Evolutionary conservation across 2,888 invertebrate genomes (phyloP).

Genomic region (Amblyjoppa fuscipennis): DNA sequence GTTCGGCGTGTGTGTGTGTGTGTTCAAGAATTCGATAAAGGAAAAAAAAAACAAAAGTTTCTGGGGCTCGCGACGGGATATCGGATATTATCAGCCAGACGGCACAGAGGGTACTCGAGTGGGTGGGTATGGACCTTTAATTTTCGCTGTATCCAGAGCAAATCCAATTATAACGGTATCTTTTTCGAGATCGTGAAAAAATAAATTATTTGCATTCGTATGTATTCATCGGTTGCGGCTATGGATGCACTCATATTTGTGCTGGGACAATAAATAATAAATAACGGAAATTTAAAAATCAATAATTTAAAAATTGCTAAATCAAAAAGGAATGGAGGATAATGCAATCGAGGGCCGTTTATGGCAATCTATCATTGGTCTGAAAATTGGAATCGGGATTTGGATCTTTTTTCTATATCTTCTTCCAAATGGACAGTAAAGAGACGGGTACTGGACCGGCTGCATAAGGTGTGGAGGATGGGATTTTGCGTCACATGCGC

Average conservation of each 20-base stretch:
- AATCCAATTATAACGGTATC: slow-evolving; percentile 1
- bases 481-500: too few relatives aligned
- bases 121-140: neutral
- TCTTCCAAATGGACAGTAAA: too few relatives aligned
- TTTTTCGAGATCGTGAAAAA: neutral
- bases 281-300: too few relatives aligned
- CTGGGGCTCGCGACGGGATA: slow-evolving; percentile 19
- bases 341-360: neutral
- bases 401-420: too few relatives aligned
- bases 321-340: neutral
- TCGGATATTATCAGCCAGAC: slow-evolving; percentile 35
- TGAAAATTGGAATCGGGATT: too few relatives aligned
- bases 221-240: neutral
- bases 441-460: too few relatives aligned
- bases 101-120: slow-evolving; percentile 11
- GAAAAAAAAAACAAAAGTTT: slow-evolving; percentile 5
- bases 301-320: too few relatives aligned
- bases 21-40: slow-evolving; percentile 31
- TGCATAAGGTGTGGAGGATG: too few relatives aligned
- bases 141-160: neutral
- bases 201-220: slow-evolving; percentile 11
- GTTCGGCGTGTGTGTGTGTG: slow-evolving; percentile 8
- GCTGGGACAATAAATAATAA: neutral
- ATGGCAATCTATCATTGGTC: neutral
- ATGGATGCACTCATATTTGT: neutral